Evolutionary conservation across 2,888 invertebrate species (phyloP).

Genomic region (Lycocerus yunnanus): DNA sequence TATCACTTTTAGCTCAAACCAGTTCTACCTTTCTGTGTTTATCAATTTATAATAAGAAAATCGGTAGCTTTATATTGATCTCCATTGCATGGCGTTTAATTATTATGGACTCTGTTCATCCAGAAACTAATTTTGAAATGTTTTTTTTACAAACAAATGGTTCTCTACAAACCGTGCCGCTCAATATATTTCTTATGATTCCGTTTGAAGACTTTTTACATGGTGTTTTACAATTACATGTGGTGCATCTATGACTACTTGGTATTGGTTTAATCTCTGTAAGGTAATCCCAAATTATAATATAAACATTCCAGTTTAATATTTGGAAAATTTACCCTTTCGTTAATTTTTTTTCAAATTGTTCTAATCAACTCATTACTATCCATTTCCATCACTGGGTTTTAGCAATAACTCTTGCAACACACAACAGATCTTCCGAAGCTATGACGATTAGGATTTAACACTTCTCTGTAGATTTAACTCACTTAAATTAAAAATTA

Average conservation of each 20-base stretch:
- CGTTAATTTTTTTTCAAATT: constrained; percentile 89
- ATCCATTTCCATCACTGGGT: constrained; percentile 84
- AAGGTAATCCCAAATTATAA: constrained; percentile 81
- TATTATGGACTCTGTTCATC: constrained; percentile 84
- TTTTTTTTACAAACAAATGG: constrained; percentile 88
- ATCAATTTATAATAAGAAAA: constrained; percentile 69
- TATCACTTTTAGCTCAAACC: constrained; percentile 69
- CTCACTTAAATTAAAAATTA: no score
- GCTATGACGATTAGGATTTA: no score
- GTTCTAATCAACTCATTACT: constrained; percentile 93
- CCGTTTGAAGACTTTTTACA: constrained; percentile 88
- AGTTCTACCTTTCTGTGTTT: constrained; percentile 81
- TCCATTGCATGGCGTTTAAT: constrained; percentile 90
- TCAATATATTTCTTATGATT: constrained; percentile 88
- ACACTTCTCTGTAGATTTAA: no score
- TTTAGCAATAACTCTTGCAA: constrained; percentile 66
- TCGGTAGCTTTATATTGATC: constrained; percentile 91
- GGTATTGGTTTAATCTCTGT: constrained; percentile 79
- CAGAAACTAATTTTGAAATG: constrained; percentile 84
- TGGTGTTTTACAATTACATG: constrained; percentile 81
- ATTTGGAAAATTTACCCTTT: constrained; percentile 75
- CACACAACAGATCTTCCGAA: no score
- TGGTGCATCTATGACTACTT: constrained; percentile 83
- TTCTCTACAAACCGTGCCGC: constrained; percentile 89
- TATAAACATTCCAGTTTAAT: constrained; percentile 80